Evolutionary conservation across 1,140 invertebrate genomes (phyloP).

Genomic region (Drosophila tristis): DNA sequence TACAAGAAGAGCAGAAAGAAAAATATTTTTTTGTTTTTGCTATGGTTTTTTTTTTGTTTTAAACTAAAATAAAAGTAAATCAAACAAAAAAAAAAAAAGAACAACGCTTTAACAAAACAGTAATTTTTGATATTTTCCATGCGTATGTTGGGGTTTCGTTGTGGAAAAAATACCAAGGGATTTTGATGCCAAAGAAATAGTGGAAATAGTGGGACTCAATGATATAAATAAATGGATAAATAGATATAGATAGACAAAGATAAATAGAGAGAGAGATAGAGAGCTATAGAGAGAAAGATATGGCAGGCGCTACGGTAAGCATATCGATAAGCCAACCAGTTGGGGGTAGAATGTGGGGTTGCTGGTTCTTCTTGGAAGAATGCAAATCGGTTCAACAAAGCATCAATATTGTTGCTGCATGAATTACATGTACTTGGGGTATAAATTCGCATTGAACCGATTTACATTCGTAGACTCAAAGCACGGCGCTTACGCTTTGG

Average conservation of each 20-base stretch:
- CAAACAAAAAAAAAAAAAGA: slow-evolving; percentile 74
- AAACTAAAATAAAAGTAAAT: slow-evolving; percentile 80
- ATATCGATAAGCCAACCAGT: slow-evolving; percentile 47
- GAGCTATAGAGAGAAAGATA: slow-evolving; percentile 3
- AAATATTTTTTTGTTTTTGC: slow-evolving; percentile 78
- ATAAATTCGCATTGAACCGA: slow-evolving; percentile 15
- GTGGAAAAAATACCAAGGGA: slow-evolving; percentile 78
- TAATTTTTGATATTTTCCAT: slow-evolving; percentile 79
- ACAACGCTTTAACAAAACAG: slow-evolving; percentile 78
- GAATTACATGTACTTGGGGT: too few relatives aligned
- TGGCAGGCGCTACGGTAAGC: slow-evolving; percentile 56
- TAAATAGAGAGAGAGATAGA: slow-evolving; percentile 27
- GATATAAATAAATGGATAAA: not conserved
- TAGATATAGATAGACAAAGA: not conserved
- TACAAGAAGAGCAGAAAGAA: slow-evolving; percentile 83
- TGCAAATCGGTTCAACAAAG: slow-evolving; percentile 29
- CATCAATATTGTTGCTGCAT: not conserved
- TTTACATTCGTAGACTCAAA: slow-evolving; percentile 39
- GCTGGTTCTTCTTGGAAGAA: slow-evolving; percentile 13
- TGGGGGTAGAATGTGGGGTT: slow-evolving; percentile 27
- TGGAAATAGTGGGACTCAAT: slow-evolving; percentile 14
- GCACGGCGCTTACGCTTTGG: slow-evolving; percentile 68
- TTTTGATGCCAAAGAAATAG: slow-evolving; percentile 13
- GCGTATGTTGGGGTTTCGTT: slow-evolving; percentile 69
- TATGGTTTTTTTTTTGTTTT: slow-evolving; percentile 56